phyloP scores from a whole-genome alignment of 2,797 vertebrate species.

The Mastacembelus armatus region DNA sequence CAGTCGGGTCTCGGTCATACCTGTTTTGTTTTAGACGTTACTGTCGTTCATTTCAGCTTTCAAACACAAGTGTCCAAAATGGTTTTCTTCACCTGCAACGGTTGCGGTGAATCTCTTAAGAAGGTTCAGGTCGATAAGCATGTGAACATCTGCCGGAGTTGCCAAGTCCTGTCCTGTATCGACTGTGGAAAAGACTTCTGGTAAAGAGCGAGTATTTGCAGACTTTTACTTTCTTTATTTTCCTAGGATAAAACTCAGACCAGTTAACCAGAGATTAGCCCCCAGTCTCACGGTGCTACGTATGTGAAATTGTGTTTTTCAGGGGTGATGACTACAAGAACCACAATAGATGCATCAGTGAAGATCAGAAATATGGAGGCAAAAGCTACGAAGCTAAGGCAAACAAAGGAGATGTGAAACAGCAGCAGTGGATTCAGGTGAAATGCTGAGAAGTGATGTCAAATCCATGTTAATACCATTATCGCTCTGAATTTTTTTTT shows the following conservation, averaged over 20 bases:
- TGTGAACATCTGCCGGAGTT: conserved; percentile 84
- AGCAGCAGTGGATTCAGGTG: conserved; percentile 96
- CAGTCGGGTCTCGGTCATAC: not conserved
- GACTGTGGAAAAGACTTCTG: conserved; percentile 98
- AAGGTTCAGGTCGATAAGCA: conserved; percentile 96
- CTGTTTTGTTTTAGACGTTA: not conserved
- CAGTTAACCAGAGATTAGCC: not conserved
- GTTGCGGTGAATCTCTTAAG: conserved; percentile 95
- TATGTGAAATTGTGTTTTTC: not conserved
- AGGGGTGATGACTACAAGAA: conserved; percentile 94
- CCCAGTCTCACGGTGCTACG: not conserved
- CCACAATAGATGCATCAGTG: conserved; percentile 91
- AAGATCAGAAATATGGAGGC: conserved; percentile 97
- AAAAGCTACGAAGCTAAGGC: conserved; percentile 91
- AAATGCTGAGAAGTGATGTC: rapidly evolving
- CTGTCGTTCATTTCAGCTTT: not conserved
- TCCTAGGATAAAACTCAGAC: no score
- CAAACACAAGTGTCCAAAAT: conserved; percentile 67
- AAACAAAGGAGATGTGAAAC: conserved; percentile 93
- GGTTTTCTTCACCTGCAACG: conserved; percentile 95
- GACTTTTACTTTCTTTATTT: rapidly evolving
- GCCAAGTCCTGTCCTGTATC: conserved; percentile 93
- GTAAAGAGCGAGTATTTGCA: conserved; percentile 71
- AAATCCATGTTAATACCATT: not conserved
- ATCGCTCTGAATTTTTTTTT: not conserved